Evolutionary conservation across 2,888 invertebrate species (phyloP).

Genomic region (Erebia palarica): DNA sequence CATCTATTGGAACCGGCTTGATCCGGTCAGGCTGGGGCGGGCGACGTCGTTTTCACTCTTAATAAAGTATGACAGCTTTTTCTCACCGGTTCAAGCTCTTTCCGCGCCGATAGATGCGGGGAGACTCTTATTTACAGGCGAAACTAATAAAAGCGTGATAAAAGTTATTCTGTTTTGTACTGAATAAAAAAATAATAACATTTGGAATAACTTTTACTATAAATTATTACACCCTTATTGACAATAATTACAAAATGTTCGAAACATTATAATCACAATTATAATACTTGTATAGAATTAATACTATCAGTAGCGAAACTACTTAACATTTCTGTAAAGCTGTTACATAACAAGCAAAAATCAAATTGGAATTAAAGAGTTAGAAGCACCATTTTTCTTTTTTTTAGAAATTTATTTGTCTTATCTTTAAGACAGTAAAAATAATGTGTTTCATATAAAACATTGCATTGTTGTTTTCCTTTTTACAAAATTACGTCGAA

Average conservation of each 20-base stretch:
- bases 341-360: neutral
- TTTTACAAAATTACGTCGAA: neutral
- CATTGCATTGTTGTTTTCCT: neutral
- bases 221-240: slow-evolving; percentile 4
- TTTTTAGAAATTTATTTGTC: neutral
- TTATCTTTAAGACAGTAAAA: neutral
- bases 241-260: slow-evolving; percentile 5
- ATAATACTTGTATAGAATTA: slow-evolving; percentile 13
- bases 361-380: neutral
- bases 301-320: neutral
- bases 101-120: too few species aligned
- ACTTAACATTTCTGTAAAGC: neutral
- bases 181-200: neutral
- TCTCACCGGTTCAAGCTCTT: too few species aligned
- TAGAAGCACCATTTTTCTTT: neutral
- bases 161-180: too few species aligned
- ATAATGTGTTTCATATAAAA: neutral
- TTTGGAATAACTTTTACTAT: slow-evolving; percentile 14
- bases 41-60: too few species aligned
- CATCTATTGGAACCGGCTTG: too few species aligned
- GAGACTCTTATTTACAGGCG: too few species aligned
- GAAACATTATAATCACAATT: slow-evolving; percentile 9
- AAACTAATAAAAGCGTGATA: too few species aligned
- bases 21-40: too few species aligned
- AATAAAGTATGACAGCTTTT: too few species aligned